Percentiles rank a stretch among this genome's conserved stretches.
Evolutionary conservation across 2,113 vertebrate species (phyloP).

Genomic region (Aythya baeri): DNA sequence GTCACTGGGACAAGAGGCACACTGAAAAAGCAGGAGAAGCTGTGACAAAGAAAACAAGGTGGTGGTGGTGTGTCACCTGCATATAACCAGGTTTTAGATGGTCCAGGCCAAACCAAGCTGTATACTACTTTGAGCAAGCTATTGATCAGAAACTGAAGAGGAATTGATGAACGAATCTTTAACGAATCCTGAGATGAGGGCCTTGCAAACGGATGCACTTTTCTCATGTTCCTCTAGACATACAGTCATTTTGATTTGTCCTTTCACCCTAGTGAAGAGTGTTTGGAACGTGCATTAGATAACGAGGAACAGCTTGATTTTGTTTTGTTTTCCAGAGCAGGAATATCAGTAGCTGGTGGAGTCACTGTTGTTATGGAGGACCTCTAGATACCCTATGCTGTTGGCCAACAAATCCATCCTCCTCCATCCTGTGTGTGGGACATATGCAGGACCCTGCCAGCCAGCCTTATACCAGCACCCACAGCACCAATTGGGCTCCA

Average conservation of each 20-base stretch:
- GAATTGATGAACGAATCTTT: neutral
- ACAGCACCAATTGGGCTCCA: rapidly evolving
- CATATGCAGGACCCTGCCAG: neutral
- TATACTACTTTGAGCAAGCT: neutral
- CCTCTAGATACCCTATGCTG: neutral
- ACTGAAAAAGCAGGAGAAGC: neutral
- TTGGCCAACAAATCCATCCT: rapidly evolving
- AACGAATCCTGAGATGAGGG: neutral
- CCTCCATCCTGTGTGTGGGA: neutral
- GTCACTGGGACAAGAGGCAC: neutral
- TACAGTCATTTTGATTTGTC: neutral
- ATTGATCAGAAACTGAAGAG: neutral
- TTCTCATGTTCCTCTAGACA: neutral
- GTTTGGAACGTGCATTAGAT: neutral
- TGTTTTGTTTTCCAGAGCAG: neutral
- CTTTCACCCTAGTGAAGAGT: neutral
- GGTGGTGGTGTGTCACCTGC: neutral
- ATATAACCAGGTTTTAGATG: neutral
- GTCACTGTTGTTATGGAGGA: neutral
- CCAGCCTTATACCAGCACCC: rapidly evolving
- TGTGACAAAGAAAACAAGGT: neutral
- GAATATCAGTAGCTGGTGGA: neutral
- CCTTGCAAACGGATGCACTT: neutral
- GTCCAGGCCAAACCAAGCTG: neutral
- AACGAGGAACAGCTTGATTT: neutral